These are phyloP conservation scores for Thalassaphorura encarpata DNA, from an alignment of 1,140 invertebrate genomes.

Conservation along the genomic window DNA sequence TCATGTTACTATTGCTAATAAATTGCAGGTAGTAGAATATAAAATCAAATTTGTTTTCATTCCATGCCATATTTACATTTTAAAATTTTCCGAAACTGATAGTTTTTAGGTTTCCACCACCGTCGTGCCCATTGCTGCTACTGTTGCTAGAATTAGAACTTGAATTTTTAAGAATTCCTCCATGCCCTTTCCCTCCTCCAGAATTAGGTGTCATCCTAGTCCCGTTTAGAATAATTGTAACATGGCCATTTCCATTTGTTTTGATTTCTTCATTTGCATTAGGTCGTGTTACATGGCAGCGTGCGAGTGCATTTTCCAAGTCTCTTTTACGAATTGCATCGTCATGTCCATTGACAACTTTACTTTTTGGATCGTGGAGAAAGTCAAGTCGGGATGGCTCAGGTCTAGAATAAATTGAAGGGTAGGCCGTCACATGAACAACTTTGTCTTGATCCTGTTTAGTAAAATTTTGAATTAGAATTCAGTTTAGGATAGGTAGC, in stretches of 20 bases:
- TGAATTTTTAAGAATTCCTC: constrained; percentile 23
- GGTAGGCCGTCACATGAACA: constrained; percentile 14
- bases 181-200: too few species aligned
- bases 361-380: too few species aligned
- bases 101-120: constrained; percentile 24
- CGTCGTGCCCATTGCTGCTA: neutral
- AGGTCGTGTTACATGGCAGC: constrained; percentile 4
- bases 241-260: constrained; percentile 15
- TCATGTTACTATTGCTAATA: too few species aligned
- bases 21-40: too few species aligned
- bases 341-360: too few species aligned
- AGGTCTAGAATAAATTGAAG: constrained; percentile 7
- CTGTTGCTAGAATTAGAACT: constrained; percentile 5
- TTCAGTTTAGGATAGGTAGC: too few species aligned
- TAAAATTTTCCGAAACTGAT: constrained; percentile 27
- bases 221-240: constrained; percentile 14
- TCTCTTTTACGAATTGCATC: constrained; percentile 13
- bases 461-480: too few species aligned
- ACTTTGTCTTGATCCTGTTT: constrained; percentile 18
- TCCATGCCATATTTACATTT: too few species aligned
- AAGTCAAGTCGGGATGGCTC: constrained; percentile 2
- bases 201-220: constrained; percentile 4
- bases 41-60: too few species aligned
- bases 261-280: constrained; percentile 2
- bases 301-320: constrained; percentile 3